These are phyloP conservation scores for Heliconius melpomene DNA, from an alignment of 1,140 invertebrate genomes.

Conservation along the genomic window DNA sequence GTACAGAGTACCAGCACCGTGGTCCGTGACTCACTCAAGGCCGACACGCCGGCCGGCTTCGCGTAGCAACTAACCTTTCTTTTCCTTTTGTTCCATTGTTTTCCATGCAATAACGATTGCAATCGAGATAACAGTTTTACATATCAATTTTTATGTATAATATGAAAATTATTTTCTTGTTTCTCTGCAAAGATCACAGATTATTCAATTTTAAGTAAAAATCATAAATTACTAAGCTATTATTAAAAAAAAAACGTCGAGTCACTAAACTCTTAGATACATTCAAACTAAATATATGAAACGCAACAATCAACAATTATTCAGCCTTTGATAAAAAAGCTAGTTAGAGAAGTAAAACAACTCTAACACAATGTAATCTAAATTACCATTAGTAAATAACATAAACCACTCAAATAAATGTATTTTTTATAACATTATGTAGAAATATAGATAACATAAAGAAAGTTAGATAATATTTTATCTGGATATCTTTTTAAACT, in stretches of 20 bases:
- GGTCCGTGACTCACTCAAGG: slow-evolving; percentile 48
- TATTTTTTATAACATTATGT: too few species aligned
- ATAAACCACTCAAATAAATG: too few species aligned
- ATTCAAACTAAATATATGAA: neutral
- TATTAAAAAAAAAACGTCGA: too few species aligned
- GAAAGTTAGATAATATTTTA: too few species aligned
- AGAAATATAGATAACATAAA: too few species aligned
- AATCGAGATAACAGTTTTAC: slow-evolving; percentile 16
- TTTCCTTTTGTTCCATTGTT: slow-evolving; percentile 48
- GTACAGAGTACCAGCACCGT: neutral
- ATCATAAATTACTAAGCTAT: too few species aligned
- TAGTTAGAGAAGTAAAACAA: neutral
- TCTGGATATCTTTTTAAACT: too few species aligned
- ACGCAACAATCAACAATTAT: neutral
- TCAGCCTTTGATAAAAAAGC: neutral
- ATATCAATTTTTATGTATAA: neutral
- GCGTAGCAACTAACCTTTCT: slow-evolving; percentile 64
- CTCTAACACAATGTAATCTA: neutral
- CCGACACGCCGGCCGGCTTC: slow-evolving; percentile 66
- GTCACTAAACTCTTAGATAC: too few species aligned
- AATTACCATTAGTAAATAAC: too few species aligned
- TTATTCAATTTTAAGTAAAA: too few species aligned
- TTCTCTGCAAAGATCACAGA: neutral
- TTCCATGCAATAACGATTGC: slow-evolving; percentile 38
- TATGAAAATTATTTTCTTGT: slow-evolving; percentile 15